These are phyloP conservation scores for Eupristina koningsbergeri DNA, from an alignment of 1,140 invertebrate genomes.

Conservation along the genomic window DNA sequence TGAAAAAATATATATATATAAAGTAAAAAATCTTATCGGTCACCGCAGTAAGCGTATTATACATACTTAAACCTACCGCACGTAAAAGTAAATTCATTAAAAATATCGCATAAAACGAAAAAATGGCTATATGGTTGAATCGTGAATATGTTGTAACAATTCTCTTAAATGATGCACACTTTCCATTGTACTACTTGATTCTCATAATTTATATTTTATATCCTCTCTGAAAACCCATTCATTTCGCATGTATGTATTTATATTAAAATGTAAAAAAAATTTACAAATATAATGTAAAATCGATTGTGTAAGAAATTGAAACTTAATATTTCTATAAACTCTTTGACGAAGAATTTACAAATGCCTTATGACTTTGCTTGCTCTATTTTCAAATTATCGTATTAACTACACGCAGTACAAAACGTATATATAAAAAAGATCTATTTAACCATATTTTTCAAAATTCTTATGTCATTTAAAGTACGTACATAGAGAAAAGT, in stretches of 20 bases:
- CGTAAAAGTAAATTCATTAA: conserved; percentile 40
- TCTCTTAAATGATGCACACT: conserved; percentile 44
- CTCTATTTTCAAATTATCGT: not conserved
- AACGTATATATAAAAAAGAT: not conserved
- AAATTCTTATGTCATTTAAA: not conserved
- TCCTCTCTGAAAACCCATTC: not conserved
- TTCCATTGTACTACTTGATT: conserved; percentile 5
- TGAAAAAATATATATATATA: conserved; percentile 36
- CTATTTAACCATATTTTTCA: not conserved
- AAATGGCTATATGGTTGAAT: conserved; percentile 69
- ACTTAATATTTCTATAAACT: conserved; percentile 27
- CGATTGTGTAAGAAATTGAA: conserved; percentile 50
- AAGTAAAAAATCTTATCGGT: conserved; percentile 48
- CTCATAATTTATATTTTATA: not conserved
- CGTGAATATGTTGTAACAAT: conserved; percentile 67
- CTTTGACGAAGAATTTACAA: conserved; percentile 5
- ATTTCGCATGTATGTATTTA: not conserved
- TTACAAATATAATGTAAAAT: conserved; percentile 19
- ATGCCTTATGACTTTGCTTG: not conserved
- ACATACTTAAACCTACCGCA: conserved; percentile 40
- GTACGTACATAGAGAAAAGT: not conserved
- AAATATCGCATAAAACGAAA: conserved; percentile 35
- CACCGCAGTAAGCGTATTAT: conserved; percentile 53
- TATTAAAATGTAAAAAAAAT: not conserved
- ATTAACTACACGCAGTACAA: not conserved